Evolutionary conservation across 1,140 invertebrate species (phyloP).

Genomic region (Spodoptera frugiperda): DNA sequence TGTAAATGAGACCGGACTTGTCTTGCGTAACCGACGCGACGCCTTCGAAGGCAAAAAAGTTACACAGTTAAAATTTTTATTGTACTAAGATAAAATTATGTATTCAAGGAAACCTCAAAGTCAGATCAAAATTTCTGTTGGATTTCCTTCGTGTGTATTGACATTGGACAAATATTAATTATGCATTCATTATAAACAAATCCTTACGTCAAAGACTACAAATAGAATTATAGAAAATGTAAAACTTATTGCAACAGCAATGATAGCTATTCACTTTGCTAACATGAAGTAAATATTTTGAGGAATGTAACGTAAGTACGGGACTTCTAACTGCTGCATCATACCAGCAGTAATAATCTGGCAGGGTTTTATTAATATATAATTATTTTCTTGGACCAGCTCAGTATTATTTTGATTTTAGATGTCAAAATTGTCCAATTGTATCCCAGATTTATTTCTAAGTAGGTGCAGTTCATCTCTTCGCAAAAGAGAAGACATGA

Average conservation of each 20-base stretch:
- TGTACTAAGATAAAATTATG: neutral
- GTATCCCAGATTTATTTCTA: too few species aligned
- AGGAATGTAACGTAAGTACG: neutral
- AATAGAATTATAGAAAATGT: conserved; percentile 3
- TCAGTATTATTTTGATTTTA: too few species aligned
- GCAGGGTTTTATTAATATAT: too few species aligned
- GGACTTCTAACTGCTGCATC: too few species aligned
- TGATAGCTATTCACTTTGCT: neutral
- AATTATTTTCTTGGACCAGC: too few species aligned
- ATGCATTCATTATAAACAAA: neutral
- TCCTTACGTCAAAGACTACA: neutral
- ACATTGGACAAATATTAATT: conserved; percentile 4
- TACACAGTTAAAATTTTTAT: neutral
- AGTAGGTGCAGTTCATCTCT: too few species aligned
- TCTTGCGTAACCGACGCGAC: conserved; percentile 17
- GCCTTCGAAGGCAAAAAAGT: neutral
- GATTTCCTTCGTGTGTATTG: conserved; percentile 3
- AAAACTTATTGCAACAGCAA: conserved; percentile 1
- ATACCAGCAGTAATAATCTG: too few species aligned
- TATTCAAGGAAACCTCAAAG: neutral
- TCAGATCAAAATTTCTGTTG: conserved; percentile 6
- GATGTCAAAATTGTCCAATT: too few species aligned
- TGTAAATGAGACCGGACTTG: conserved; percentile 11
- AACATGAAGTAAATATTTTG: conserved; percentile 9
- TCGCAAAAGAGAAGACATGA: too few species aligned